phyloP scores from a whole-genome alignment of 35 echinoderm and acorn worm species.

The Eucidaris tribuloides region DNA sequence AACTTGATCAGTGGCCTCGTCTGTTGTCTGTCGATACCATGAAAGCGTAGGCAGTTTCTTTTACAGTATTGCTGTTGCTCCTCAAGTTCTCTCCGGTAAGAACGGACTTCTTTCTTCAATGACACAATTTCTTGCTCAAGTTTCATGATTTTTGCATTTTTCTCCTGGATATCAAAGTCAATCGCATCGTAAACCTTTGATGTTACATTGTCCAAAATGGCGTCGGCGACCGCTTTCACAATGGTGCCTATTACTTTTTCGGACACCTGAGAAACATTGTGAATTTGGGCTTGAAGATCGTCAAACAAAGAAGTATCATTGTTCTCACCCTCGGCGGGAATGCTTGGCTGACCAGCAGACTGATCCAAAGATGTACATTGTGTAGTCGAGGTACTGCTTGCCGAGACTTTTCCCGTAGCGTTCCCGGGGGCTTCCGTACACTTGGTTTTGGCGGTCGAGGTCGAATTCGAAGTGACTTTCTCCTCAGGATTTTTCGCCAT shows the following conservation, averaged over 20 bases:
- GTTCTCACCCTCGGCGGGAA: not conserved
- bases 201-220: not conserved
- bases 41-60: too few relatives aligned
- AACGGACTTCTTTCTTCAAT: too few relatives aligned
- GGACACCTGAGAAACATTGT: not conserved
- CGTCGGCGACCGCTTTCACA: not conserved
- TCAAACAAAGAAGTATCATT: not conserved
- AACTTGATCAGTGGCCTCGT: too few relatives aligned
- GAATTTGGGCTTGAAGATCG: not conserved
- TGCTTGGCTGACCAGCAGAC: not conserved
- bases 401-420: not conserved
- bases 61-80: too few relatives aligned
- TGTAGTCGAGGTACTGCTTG: not conserved
- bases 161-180: not conserved
- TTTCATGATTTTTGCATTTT: not conserved
- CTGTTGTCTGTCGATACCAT: too few relatives aligned
- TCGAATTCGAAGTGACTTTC: not conserved
- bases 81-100: too few relatives aligned
- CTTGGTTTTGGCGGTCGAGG: not conserved
- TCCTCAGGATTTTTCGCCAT: not conserved
- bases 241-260: not conserved
- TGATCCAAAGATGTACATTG: too few relatives aligned
- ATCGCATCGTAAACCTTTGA: too few relatives aligned
- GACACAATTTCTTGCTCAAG: not conserved
- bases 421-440: not conserved